Evolutionary conservation across 2,113 vertebrate genomes (phyloP).

Genomic region (Esox niger): DNA sequence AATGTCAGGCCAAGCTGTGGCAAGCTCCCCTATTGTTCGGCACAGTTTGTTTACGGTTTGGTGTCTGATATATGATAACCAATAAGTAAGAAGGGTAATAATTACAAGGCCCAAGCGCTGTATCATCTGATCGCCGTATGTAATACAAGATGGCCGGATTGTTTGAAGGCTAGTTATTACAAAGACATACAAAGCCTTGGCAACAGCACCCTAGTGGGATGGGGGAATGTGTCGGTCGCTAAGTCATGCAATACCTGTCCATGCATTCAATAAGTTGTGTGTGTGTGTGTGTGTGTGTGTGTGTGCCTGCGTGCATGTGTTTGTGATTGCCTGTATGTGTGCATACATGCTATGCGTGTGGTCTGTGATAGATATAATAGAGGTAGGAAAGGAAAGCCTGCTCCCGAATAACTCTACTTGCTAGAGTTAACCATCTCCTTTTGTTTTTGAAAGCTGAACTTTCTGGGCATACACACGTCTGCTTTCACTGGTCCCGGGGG

Average conservation of each 20-base stretch:
- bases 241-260: too few relatives aligned
- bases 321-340: background rate
- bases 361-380: constrained; percentile 1
- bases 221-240: background rate
- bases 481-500: constrained; percentile 54
- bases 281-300: background rate
- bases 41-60: constrained; percentile 61
- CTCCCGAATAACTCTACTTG: constrained; percentile 48
- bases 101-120: constrained; percentile 66
- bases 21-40: constrained; percentile 64
- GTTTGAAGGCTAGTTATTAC: constrained; percentile 55
- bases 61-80: constrained; percentile 69
- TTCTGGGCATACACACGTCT: constrained; percentile 56
- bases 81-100: constrained; percentile 64
- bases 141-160: constrained; percentile 66
- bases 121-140: constrained; percentile 58
- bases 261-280: background rate
- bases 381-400: constrained; percentile 18
- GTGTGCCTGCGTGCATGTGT: background rate
- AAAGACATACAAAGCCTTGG: constrained; percentile 46
- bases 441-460: constrained; percentile 66
- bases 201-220: constrained; percentile 33
- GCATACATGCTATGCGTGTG: too few relatives aligned
- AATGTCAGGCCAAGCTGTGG: constrained; percentile 55
- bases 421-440: constrained; percentile 45